Evolutionary conservation across 2,888 invertebrate genomes (phyloP), one percentile per base, ranked within the genome.

Genomic region (Drosophila kuntzei): DNA sequence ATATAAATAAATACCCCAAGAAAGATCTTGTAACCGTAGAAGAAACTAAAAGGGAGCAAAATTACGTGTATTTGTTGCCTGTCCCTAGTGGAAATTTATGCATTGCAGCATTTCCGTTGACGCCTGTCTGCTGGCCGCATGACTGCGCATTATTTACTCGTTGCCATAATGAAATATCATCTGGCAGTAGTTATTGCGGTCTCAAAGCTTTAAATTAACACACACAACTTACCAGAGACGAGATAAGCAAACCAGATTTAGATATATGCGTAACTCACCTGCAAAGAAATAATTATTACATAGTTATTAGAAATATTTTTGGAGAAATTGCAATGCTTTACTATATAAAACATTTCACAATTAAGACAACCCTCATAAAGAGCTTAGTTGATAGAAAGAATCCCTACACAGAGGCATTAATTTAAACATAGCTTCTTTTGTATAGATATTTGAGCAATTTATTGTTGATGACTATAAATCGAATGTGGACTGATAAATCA

Each of bases 21-120:
- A 58, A 32, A 36, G 18, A 14, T 39, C 36, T 20, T 36, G n/a
- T 20, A 18, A 9, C 12, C 3, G 18, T n/a, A 14, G 14, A 22
- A 47, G 32, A 3, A 4, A 1, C 37, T 12, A 7, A 43, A 37
- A 18, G 36, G 37, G 9, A 37, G 27, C 49, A 29, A 14, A 43
- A 37, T 3, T 25, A 18, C 3, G 5, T n/a, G 14, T 37, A 50
- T 73, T 66, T 54, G 29, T 32, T 59, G 50, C 3, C 47, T 61
- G 37, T 54, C 50, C 54, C 49, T 55, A 46, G 36, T 46, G 54
- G 7, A 70, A 66, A 70, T 78, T 74, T 78, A 78, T 74, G 66
- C 63, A 66, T 47, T 66, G 74, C 70, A 54, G 62, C 65, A 62
- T 63, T 71, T 76, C 44, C 60, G 54, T 49, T 41, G 54, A 70